Percentiles rank a stretch among this genome's conserved stretches.
These are phyloP conservation scores for Panulirus ornatus DNA, from an alignment of 1,140 invertebrate genomes.

Conservation along the genomic window DNA sequence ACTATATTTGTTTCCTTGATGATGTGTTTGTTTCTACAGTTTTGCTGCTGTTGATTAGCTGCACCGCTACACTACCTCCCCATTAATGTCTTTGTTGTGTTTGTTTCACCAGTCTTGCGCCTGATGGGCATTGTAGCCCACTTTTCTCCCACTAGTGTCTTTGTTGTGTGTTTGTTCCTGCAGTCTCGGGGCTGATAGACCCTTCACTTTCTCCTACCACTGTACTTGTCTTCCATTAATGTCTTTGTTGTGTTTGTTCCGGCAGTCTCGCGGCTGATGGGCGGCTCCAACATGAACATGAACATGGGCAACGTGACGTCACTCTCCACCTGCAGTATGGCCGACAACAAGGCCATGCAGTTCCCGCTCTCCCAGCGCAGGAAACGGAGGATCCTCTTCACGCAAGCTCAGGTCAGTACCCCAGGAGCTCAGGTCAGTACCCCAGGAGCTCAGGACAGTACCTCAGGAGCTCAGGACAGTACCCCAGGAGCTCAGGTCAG, in stretches of 20 bases:
- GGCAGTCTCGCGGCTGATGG: slow-evolving; percentile 93
- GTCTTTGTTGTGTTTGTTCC: slow-evolving; percentile 9
- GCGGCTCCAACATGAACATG: slow-evolving; percentile 89
- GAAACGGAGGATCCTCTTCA: slow-evolving; percentile 80
- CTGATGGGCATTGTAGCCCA: too few relatives aligned
- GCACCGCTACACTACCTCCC: too few relatives aligned
- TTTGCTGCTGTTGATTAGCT: not conserved
- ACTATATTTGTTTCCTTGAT: too few relatives aligned
- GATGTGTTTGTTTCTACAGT: too few relatives aligned
- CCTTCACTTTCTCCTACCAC: slow-evolving; percentile 19
- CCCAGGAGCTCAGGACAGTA: too few relatives aligned
- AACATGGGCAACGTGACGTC: slow-evolving; percentile 87
- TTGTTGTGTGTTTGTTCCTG: slow-evolving; percentile 29
- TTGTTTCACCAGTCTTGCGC: not conserved
- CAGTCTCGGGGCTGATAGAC: slow-evolving; percentile 93
- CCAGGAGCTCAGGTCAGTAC: not conserved
- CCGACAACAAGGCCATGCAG: slow-evolving; percentile 92
- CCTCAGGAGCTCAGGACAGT: too few relatives aligned
- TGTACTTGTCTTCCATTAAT: not conserved
- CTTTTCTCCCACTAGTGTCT: not conserved
- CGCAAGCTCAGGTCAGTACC: slow-evolving; percentile 79
- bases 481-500: slow-evolving; percentile 79
- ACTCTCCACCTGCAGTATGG: slow-evolving; percentile 82
- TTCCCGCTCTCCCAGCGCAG: slow-evolving; percentile 91
- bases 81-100: not conserved